These are phyloP conservation scores for Acleris literana DNA, from an alignment of 2,888 invertebrate genomes.

Conservation along the genomic window DNA sequence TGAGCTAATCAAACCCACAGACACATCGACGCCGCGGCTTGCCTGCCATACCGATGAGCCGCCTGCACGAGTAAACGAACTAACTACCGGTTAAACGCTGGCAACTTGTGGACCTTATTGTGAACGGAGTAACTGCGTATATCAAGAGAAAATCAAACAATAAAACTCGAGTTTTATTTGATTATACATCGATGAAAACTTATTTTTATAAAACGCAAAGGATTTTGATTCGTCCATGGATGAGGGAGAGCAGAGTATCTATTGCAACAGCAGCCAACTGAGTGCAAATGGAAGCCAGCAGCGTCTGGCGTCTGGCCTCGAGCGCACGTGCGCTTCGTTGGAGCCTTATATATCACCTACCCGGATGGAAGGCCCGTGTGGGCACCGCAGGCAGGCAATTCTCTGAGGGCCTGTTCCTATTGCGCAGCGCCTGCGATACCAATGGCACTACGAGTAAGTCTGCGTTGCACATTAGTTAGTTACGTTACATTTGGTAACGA, in stretches of 20 bases:
- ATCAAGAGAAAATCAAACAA: conserved; percentile 46
- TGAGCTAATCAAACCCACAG: conserved; percentile 78
- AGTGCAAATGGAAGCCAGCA: conserved; percentile 56
- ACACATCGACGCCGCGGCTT: conserved; percentile 77
- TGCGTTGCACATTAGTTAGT: too few species aligned
- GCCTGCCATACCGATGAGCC: conserved; percentile 69
- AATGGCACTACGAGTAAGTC: conserved; percentile 8
- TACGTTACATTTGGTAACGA: too few species aligned
- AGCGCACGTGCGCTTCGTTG: conserved; percentile 71
- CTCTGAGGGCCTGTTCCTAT: conserved; percentile 28
- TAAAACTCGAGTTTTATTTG: conserved; percentile 51
- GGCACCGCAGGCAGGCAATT: conserved; percentile 41
- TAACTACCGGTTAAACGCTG: conserved; percentile 43
- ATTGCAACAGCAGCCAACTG: conserved; percentile 29
- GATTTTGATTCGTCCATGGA: conserved; percentile 44
- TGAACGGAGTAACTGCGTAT: conserved; percentile 38
- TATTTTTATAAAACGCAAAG: conserved; percentile 42
- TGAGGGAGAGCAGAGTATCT: conserved; percentile 45
- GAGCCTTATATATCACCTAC: conserved; percentile 65
- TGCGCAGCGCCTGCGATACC: conserved; percentile 21
- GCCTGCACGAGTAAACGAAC: conserved; percentile 48
- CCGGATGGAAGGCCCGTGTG: conserved; percentile 75
- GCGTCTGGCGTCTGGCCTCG: conserved; percentile 42
- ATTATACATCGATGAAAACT: conserved; percentile 55
- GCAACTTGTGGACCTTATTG: conserved; percentile 46